Conservation (phyloP, 2,113 vertebrate genomes). For the Rhea pennata region DNA sequence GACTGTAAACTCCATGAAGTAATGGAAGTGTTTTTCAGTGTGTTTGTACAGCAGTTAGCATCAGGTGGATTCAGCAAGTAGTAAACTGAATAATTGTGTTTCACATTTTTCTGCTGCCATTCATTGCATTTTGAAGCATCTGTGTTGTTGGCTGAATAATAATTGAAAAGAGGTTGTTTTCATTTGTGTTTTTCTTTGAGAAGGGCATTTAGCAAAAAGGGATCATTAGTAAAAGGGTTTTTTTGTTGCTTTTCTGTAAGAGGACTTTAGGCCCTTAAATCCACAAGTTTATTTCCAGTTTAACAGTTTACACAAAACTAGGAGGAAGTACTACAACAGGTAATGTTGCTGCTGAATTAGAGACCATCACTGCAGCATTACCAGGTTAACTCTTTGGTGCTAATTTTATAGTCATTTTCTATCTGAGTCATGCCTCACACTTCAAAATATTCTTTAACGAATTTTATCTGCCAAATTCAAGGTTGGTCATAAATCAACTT, state of each 20-base stretch:
- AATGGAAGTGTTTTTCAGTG: neutral
- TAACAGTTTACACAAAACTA: conserved; percentile 54
- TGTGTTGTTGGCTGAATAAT: neutral
- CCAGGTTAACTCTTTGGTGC: neutral
- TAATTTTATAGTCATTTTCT: neutral
- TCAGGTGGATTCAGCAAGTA: neutral
- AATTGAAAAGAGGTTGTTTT: neutral
- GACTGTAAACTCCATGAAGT: neutral
- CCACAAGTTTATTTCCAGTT: conserved; percentile 32
- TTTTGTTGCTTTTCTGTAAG: neutral
- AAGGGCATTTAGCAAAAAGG: neutral
- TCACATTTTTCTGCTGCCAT: neutral
- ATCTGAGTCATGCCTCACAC: neutral
- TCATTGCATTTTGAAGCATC: neutral
- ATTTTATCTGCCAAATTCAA: neutral
- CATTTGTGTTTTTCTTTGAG: neutral
- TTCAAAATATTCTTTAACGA: neutral
- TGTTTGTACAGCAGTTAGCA: neutral
- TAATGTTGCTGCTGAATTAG: neutral
- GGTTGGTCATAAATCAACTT: neutral
- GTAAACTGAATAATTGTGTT: neutral
- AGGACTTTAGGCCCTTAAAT: conserved; percentile 23
- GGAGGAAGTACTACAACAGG: neutral
- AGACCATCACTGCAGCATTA: neutral
- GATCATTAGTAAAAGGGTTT: neutral